Percentiles rank a stretch among this genome's conserved stretches.
phyloP scores from a whole-genome alignment of 2,888 invertebrate genomes.

The Caenorhabditis plicata region DNA sequence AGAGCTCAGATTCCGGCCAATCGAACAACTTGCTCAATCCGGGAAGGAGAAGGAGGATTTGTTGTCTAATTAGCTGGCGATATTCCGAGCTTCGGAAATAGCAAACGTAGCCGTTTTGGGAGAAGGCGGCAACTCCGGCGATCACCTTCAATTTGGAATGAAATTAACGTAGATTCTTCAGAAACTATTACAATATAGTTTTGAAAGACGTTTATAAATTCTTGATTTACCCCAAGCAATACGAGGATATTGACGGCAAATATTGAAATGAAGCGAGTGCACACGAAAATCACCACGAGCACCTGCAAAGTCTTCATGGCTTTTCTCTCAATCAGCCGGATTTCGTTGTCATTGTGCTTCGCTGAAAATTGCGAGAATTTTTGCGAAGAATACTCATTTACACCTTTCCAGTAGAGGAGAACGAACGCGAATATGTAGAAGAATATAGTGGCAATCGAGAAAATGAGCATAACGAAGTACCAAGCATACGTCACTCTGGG shows the following conservation, averaged over 20 bases:
- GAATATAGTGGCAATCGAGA: conserved; percentile 10
- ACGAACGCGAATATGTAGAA: conserved; percentile 12
- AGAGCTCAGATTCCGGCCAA: too few species aligned
- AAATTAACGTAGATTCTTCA: background rate
- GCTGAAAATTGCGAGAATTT: conserved; percentile 1
- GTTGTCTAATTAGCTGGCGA: conserved; percentile 1
- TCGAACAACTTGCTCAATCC: too few species aligned
- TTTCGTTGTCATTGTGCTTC: conserved; percentile 5
- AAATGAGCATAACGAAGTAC: conserved; percentile 11
- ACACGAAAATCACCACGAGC: conserved; percentile 12
- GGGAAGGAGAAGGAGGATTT: background rate
- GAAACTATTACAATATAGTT: conserved; percentile 12
- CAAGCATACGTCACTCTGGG: conserved; percentile 5
- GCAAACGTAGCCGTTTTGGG: conserved; percentile 6
- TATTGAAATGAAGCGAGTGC: conserved; percentile 15
- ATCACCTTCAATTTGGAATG: conserved; percentile 9
- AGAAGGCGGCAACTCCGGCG: conserved; percentile 6
- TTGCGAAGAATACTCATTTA: background rate
- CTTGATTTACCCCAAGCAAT: conserved; percentile 4
- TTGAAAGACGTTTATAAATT: conserved; percentile 2
- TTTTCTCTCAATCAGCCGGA: conserved; percentile 12
- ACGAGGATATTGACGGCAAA: conserved; percentile 4
- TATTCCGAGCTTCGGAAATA: conserved; percentile 7
- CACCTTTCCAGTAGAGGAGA: conserved; percentile 11
- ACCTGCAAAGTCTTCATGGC: conserved; percentile 13